Percentiles rank a stretch among this genome's conserved stretches.
phyloP scores from a whole-genome alignment of 2,888 invertebrate genomes.

The Ophioninae sp. region DNA sequence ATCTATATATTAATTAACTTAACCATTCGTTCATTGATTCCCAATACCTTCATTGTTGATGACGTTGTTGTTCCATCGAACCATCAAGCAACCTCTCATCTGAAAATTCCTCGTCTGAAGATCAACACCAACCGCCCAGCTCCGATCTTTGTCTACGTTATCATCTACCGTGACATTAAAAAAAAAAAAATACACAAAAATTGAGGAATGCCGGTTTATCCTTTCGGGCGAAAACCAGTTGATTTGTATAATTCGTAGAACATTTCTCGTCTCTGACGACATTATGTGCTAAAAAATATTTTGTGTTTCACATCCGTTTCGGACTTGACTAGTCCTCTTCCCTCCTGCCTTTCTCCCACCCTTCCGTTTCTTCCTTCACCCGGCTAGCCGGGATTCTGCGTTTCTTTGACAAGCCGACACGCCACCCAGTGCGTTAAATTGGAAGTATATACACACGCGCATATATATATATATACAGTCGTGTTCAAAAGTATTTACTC shows the following conservation, averaged over 20 bases:
- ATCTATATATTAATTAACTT: too few relatives aligned
- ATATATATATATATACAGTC: neutral
- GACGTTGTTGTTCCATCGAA: neutral
- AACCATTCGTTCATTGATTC: too few relatives aligned
- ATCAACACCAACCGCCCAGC: neutral
- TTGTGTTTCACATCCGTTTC: constrained; percentile 5
- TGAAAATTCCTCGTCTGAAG: neutral
- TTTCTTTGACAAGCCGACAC: constrained; percentile 75
- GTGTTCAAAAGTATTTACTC: too few relatives aligned
- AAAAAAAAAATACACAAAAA: neutral
- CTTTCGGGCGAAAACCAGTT: neutral
- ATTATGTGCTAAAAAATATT: constrained; percentile 14
- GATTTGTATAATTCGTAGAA: neutral
- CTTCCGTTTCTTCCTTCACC: constrained; percentile 16
- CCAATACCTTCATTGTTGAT: neutral
- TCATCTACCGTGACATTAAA: neutral
- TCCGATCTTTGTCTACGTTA: neutral
- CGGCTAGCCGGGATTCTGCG: constrained; percentile 15
- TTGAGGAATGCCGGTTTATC: neutral
- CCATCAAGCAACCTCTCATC: neutral
- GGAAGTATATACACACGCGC: constrained; percentile 66
- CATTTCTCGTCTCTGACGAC: neutral
- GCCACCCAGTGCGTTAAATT: constrained; percentile 78
- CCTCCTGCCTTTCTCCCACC: neutral
- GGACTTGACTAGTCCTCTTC: constrained; percentile 4